Evolutionary conservation across 2,113 vertebrate genomes (phyloP).

Genomic region (Machaerirhynchus nigripectus): DNA sequence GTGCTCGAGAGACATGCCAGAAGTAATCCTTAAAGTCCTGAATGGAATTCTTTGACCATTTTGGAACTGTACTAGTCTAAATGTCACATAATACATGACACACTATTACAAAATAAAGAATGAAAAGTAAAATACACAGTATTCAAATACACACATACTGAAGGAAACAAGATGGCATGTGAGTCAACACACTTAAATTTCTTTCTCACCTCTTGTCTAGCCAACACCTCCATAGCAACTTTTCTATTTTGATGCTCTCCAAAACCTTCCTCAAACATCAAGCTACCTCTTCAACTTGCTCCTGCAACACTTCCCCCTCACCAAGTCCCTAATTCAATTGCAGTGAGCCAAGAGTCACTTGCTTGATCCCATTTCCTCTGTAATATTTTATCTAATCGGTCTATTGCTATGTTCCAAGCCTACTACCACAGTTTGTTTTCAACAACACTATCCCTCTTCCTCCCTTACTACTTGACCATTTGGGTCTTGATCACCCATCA

Average conservation of each 20-base stretch:
- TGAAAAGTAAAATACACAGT: background rate
- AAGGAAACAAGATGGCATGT: background rate
- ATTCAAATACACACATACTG: background rate
- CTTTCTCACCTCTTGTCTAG: background rate
- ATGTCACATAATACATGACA: background rate
- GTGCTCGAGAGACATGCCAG: background rate
- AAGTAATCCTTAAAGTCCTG: background rate
- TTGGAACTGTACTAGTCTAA: background rate
- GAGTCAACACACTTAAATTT: background rate
- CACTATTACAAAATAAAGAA: background rate
- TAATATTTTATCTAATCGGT: background rate
- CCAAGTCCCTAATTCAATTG: background rate
- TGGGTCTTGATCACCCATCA: background rate
- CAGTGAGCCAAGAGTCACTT: background rate
- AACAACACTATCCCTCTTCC: background rate
- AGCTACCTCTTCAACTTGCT: background rate
- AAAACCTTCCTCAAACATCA: background rate
- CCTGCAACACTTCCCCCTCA: background rate
- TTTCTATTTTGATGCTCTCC: background rate
- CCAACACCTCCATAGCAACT: background rate
- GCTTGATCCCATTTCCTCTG: background rate
- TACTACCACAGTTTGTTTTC: background rate
- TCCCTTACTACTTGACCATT: background rate
- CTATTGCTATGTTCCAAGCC: background rate
- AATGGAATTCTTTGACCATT: background rate